Conservation (phyloP, 2,797 vertebrate species). For the Lemur catta region DNA sequence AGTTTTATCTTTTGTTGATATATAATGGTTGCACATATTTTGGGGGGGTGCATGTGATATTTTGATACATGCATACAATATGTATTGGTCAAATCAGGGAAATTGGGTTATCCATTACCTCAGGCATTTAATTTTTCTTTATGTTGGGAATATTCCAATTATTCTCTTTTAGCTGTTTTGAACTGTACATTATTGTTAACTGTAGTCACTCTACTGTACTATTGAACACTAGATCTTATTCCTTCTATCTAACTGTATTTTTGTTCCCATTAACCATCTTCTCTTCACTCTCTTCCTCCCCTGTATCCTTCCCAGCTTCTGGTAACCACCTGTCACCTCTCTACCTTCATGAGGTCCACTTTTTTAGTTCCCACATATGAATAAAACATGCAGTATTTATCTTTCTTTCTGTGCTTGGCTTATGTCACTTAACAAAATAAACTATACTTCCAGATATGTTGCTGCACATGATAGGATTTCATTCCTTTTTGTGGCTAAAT, state of each 20-base stretch:
- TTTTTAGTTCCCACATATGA: background rate
- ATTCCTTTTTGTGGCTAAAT: background rate
- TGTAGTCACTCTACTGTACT: background rate
- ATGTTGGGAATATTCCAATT: background rate
- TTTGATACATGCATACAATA: background rate
- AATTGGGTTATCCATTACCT: background rate
- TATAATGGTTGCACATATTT: background rate
- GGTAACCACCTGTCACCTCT: background rate
- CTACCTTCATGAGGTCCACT: background rate
- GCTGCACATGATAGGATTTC: background rate
- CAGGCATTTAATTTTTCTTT: background rate
- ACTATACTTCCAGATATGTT: background rate
- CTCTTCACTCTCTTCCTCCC: background rate
- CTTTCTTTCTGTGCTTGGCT: background rate
- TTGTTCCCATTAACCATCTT: background rate
- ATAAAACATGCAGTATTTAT: background rate
- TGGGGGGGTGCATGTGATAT: background rate
- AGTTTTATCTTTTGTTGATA: background rate
- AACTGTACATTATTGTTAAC: background rate
- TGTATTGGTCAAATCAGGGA: background rate
- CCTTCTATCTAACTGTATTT: background rate
- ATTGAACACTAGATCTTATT: background rate
- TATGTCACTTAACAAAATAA: background rate
- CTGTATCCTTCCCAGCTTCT: background rate
- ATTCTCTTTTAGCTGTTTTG: background rate